Evolutionary conservation across 2,888 invertebrate genomes (phyloP), one percentile per base, ranked within the genome.

Genomic region (Sphaeridia pumilis): DNA sequence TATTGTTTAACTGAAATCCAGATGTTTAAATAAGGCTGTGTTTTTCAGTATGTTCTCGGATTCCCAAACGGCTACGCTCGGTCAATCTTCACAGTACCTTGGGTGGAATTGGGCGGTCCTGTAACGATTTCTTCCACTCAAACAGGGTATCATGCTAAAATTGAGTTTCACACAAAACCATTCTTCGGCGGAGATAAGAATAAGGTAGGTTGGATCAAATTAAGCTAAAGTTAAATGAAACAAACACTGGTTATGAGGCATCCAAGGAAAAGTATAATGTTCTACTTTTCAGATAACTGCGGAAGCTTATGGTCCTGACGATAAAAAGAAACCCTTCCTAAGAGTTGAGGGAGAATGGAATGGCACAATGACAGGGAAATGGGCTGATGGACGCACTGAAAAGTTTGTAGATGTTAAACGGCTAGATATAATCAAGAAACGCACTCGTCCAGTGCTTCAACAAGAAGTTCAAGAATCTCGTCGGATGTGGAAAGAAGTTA

Each of bases 51-150:
- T 71, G 80, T 87, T 54, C 78, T 95, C 46, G 93, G 93, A 44
- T 99, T 98, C 75, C 98, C 98, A 12, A 95, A 90, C 73, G 98
- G 94, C 58, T 99, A 98, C 72, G 98, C 95, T 69, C 80, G 94
- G 71, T 95, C 94, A 46, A 97, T 97, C 67, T 75, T 98, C 67
- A 92, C 94, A 35, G 87, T 95, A 50, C 98, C 98, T 1, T 99
- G 98, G 97, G 88, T 99, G 67, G 98, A 99, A 71, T 74, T 99
- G 22, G 97, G 97, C 50, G 98, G 98, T 14, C 82, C 84, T 1
- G 87, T 92, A 1, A 81, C 80, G 51, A 87, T 98, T 58, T 82
- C 80, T 51, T 98, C 97, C 72, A 81, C 82, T 7, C 89, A 97
- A 72, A 93, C 93, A 1, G 95, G 93, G 5, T 95, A 89, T 70